A percentile compares a stretch with the other conserved stretches of the same genome.
Evolutionary conservation across 2,797 vertebrate genomes (phyloP).

Genomic region (Cetoscarus ocellatus): DNA sequence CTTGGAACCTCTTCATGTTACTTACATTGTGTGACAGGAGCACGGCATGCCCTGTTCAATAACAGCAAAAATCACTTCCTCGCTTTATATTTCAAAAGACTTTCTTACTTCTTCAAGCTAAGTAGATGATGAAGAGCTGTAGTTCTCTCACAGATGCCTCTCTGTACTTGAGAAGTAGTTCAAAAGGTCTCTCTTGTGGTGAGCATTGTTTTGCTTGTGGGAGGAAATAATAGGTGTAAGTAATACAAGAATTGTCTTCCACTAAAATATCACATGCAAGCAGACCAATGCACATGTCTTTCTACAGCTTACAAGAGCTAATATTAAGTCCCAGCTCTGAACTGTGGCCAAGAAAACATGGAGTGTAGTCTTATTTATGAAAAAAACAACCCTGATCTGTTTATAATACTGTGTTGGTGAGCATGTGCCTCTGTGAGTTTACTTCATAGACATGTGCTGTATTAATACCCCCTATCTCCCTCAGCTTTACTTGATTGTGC

Average conservation of each 20-base stretch:
- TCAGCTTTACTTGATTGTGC: background rate
- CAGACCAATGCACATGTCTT: constrained; percentile 26
- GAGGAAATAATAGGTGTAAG: constrained; percentile 45
- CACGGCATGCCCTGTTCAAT: constrained; percentile 10
- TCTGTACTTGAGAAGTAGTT: constrained; percentile 27
- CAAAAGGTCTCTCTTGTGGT: constrained; percentile 50
- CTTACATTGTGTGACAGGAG: constrained; percentile 31
- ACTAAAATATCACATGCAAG: constrained; percentile 35
- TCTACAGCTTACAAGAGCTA: constrained; percentile 1
- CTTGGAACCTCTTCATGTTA: constrained; percentile 42
- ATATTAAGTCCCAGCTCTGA: constrained; percentile 11
- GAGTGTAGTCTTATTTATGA: background rate
- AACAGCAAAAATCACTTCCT: constrained; percentile 20
- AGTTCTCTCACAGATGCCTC: constrained; percentile 29
- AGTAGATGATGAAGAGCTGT: constrained; percentile 37
- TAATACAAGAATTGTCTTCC: constrained; percentile 37
- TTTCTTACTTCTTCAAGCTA: constrained; percentile 39
- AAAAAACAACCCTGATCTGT: constrained; percentile 5
- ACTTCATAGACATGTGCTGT: constrained; percentile 1
- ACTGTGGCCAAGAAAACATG: background rate
- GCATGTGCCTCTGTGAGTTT: constrained; percentile 3
- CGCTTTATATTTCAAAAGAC: constrained; percentile 32
- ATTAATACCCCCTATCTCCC: background rate
- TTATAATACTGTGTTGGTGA: constrained; percentile 8
- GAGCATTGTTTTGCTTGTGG: constrained; percentile 56